Conservation (phyloP, 2,113 vertebrate genomes). For the Emydura subglobosa region DNA sequence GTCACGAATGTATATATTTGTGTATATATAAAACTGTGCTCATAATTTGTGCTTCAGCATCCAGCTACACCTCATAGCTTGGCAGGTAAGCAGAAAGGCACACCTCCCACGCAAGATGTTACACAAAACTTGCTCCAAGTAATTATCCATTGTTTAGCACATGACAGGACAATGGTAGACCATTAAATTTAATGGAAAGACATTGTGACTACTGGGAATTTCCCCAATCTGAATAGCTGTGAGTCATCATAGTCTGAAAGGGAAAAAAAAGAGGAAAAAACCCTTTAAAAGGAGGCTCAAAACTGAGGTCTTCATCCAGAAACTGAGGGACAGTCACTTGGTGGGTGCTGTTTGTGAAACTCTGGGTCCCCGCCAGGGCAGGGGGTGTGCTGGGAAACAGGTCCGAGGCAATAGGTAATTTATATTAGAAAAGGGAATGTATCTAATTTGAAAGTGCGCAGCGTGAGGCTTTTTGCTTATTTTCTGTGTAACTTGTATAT, state of each 20-base stretch:
- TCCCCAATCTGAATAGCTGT: background rate
- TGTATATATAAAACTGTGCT: background rate
- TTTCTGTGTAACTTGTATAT: background rate
- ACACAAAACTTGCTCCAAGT: background rate
- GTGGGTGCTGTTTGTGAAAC: background rate
- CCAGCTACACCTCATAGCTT: background rate
- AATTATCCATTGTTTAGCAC: background rate
- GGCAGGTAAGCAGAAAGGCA: background rate
- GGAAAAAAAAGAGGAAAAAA: no score
- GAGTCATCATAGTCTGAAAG: background rate
- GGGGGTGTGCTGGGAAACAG: background rate
- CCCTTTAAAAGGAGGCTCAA: background rate
- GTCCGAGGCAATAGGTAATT: background rate
- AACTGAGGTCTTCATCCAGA: background rate
- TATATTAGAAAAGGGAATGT: background rate
- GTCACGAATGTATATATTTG: background rate
- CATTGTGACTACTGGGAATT: background rate
- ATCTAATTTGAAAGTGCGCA: background rate
- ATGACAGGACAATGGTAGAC: background rate
- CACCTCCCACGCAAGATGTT: background rate
- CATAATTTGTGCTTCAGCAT: background rate
- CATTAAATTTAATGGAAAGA: background rate
- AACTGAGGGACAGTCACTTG: background rate
- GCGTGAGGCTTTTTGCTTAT: background rate
- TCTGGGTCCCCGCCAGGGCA: background rate